Conservation (phyloP, 2,113 vertebrate species). For the Callipepla squamata region DNA sequence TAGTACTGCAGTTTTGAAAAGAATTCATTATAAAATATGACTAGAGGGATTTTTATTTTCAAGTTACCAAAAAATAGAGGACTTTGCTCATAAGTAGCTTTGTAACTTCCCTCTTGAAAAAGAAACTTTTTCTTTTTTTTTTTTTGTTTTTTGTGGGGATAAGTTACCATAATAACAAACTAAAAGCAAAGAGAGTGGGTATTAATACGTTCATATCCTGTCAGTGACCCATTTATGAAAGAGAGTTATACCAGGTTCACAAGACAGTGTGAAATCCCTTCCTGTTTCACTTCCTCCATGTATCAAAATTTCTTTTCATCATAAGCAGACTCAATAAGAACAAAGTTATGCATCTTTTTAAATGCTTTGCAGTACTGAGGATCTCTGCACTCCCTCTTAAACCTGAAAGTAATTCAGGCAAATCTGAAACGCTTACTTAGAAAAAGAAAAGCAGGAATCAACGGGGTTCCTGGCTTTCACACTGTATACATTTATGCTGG, state of each 20-base stretch:
- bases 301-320: slow-evolving; percentile 5
- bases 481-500: slow-evolving; percentile 27
- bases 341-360: neutral
- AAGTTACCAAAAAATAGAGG: neutral
- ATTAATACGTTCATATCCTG: neutral
- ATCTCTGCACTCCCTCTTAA: neutral
- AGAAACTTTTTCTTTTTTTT: neutral
- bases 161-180: neutral
- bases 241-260: neutral
- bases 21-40: neutral
- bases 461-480: slow-evolving; percentile 46
- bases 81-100: neutral
- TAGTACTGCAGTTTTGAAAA: neutral
- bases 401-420: slow-evolving; percentile 8
- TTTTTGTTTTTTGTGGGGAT: neutral
- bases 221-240: neutral
- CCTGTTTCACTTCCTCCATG: neutral
- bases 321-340: neutral
- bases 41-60: rapidly evolving
- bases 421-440: neutral
- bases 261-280: neutral
- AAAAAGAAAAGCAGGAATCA: slow-evolving; percentile 41
- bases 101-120: neutral
- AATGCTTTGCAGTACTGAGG: neutral
- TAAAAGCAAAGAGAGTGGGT: neutral